Base-by-base conservation (phyloP, 2,888 invertebrate species). In the Chloroclysta siterata region DNA sequence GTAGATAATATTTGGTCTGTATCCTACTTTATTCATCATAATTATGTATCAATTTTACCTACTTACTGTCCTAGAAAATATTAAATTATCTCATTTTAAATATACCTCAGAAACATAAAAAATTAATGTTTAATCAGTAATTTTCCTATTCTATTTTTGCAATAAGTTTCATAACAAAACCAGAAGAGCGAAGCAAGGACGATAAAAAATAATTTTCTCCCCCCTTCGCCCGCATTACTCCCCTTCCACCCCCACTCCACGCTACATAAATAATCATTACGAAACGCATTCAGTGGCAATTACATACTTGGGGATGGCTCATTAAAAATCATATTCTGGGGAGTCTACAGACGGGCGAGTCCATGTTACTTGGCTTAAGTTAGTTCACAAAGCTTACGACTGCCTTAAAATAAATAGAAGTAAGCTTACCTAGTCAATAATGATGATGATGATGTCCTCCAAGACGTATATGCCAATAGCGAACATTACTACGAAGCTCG, bases 231-330 rank as follows among this genome's bases (percentile, higher is more conserved):
- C 71, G 68, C 57, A 11, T 15, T 33, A 3, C 51, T 14, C 60
- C 53, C 66, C 53, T 58, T 44, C 22, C 53, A 48, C 58, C 44
- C 63, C 48, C 59, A 56, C 65, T 77, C 72, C 64, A 66, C 72
- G 78, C 77, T 73, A 78, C 85, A 84, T 88, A 89, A 89, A 88
- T 87, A 85, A 87, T 85, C 82, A 87, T 89, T 87, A 88, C 75
- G 77, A 74, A 80, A 77, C 81, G 82, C 82, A 83, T 87, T 85
- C 85, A 81, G 79, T 80, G 82, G 81, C 85, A 87, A 87, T 88
- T 86, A 88, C 87, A 86, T 84, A 84, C 84, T 85, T 79, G 81
- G 84, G 82, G 83, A 79, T 80, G 83, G 83, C 72, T 84, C 84
- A 86, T 87, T 87, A 84, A 83, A 86, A 85, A 85, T 86, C 83